A percentile compares a stretch with the other conserved stretches of the same genome.
Evolutionary conservation across 2,888 invertebrate genomes (phyloP).

Genomic region (Incurvaria masculella): DNA sequence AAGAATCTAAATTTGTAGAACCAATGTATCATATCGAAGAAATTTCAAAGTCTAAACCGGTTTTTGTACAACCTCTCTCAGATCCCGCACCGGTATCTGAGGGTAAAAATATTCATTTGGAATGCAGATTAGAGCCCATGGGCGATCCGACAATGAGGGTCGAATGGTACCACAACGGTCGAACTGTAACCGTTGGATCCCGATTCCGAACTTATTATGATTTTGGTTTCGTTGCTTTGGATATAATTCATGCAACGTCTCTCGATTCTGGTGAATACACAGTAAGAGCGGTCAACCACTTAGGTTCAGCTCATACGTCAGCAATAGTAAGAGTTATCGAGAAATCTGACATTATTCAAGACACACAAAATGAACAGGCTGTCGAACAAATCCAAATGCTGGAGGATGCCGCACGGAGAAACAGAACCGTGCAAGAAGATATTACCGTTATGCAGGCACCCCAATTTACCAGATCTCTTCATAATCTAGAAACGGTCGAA

Average conservation of each 20-base stretch:
- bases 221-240: constrained; percentile 95
- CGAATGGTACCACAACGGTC: constrained; percentile 95
- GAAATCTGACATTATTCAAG: constrained; percentile 78
- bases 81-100: constrained; percentile 84
- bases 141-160: constrained; percentile 95
- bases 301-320: constrained; percentile 90
- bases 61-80: constrained; percentile 85
- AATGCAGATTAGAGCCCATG: constrained; percentile 91
- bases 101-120: constrained; percentile 87
- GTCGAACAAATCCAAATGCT: constrained; percentile 88
- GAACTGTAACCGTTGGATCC: constrained; percentile 83
- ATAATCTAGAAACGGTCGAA: constrained; percentile 87
- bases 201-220: constrained; percentile 95
- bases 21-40: constrained; percentile 89
- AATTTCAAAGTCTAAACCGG: constrained; percentile 91
- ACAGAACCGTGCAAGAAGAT: constrained; percentile 72
- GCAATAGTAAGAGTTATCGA: constrained; percentile 86
- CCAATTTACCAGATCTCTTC: constrained; percentile 81
- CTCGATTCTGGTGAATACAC: constrained; percentile 96
- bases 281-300: constrained; percentile 87
- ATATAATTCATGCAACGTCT: constrained; percentile 91
- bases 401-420: constrained; percentile 74
- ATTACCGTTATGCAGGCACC: constrained; percentile 82
- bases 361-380: constrained; percentile 89
- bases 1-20: constrained; percentile 81